Conservation (phyloP, 2,888 invertebrate genomes). For the Tetropium fuscum region DNA sequence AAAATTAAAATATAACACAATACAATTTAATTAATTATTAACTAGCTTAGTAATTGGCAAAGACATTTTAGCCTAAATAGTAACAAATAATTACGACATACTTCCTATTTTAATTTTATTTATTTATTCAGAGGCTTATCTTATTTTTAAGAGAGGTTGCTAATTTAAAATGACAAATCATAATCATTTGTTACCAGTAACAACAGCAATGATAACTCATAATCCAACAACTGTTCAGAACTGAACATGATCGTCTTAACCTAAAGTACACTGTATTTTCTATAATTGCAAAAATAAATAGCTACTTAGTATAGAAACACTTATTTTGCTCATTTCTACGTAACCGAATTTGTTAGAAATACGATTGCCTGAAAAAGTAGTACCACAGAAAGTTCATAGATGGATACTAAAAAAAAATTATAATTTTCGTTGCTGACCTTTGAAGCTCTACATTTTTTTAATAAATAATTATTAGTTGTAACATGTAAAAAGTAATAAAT, state of each 20-base stretch:
- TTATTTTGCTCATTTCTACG: neutral
- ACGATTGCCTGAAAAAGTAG: too few relatives aligned
- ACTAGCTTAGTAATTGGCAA: constrained; percentile 37
- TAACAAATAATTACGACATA: constrained; percentile 35
- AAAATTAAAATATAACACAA: constrained; percentile 35
- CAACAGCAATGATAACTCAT: constrained; percentile 9
- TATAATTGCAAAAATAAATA: neutral
- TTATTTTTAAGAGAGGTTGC: neutral
- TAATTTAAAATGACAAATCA: constrained; percentile 1
- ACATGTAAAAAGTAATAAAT: too few relatives aligned
- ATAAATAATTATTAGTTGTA: too few relatives aligned
- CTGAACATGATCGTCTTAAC: constrained; percentile 1
- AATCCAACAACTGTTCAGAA: neutral
- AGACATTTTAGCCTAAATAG: constrained; percentile 34
- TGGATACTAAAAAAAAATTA: too few relatives aligned
- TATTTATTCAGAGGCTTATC: too few relatives aligned
- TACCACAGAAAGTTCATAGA: too few relatives aligned
- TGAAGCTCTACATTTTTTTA: too few relatives aligned
- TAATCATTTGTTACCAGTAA: constrained; percentile 15
- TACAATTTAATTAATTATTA: constrained; percentile 33
- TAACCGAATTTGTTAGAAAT: too few relatives aligned
- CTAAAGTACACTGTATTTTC: neutral
- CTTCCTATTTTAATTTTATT: too few relatives aligned
- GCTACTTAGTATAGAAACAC: too few relatives aligned
- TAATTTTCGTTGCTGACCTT: too few relatives aligned